phyloP scores from a whole-genome alignment of 2,113 vertebrate species.

The Toxostoma redivivum region DNA sequence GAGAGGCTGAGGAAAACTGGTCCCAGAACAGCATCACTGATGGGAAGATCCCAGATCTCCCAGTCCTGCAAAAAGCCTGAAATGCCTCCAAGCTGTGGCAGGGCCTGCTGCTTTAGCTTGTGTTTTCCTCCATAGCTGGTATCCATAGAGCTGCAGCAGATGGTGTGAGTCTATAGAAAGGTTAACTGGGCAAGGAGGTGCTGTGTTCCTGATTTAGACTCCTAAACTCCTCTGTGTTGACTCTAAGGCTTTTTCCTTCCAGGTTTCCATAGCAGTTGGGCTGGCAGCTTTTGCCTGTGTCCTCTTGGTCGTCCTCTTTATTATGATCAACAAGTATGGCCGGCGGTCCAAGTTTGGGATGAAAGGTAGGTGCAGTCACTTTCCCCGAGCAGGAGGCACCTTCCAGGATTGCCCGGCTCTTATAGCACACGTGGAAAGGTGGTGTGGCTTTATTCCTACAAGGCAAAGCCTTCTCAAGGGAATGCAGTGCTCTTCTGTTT shows the following conservation, averaged over 20 bases:
- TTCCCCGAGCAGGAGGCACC: background rate
- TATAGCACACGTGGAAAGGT: background rate
- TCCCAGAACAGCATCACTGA: background rate
- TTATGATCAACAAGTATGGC: conserved; percentile 99
- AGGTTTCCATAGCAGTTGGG: conserved; percentile 96
- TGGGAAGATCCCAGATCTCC: background rate
- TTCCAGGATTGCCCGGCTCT: conserved; percentile 10
- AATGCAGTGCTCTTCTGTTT: background rate
- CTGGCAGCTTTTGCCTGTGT: conserved; percentile 95
- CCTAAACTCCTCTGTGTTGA: background rate
- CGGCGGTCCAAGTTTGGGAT: conserved; percentile 96
- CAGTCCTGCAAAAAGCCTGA: background rate
- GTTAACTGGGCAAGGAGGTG: background rate
- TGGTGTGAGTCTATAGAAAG: background rate
- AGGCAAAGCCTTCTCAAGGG: background rate
- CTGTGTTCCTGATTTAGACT: background rate
- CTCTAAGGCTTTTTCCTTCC: background rate
- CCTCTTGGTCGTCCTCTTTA: conserved; percentile 91
- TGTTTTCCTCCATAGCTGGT: background rate
- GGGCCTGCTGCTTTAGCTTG: background rate
- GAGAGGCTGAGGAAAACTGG: background rate
- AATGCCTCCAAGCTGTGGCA: background rate
- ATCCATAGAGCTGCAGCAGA: background rate
- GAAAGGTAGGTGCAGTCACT: conserved; percentile 83
- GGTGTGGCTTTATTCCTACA: background rate